phyloP scores from a whole-genome alignment of 2,113 vertebrate species.

The Protobothrops mucrosquamatus region DNA sequence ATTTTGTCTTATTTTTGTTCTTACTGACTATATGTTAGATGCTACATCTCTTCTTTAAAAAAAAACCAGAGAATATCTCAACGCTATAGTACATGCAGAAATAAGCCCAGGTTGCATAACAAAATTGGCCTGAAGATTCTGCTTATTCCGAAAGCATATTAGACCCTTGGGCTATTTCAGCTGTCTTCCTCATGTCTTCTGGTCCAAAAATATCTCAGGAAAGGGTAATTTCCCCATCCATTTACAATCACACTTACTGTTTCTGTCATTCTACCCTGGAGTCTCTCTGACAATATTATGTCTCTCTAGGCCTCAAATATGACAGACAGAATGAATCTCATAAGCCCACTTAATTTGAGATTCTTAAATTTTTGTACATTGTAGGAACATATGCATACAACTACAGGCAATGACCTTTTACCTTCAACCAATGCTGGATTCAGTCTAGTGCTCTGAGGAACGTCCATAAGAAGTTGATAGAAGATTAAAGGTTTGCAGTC shows the following conservation, averaged over 20 bases:
- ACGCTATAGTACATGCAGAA: background rate
- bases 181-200: background rate
- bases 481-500: background rate
- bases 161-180: constrained; percentile 2
- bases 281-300: constrained; percentile 20
- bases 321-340: constrained; percentile 57
- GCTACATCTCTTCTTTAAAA: background rate
- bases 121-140: background rate
- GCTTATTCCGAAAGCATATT: background rate
- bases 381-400: background rate
- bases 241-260: constrained; percentile 43
- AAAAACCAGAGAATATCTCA: constrained; percentile 37
- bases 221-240: constrained; percentile 15
- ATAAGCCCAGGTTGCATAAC: background rate
- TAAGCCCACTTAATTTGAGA: constrained; percentile 33
- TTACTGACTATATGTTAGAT: background rate
- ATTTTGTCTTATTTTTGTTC: background rate
- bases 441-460: background rate
- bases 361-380: constrained; percentile 36
- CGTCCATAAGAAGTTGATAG: background rate
- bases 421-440: background rate
- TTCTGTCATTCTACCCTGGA: constrained; percentile 27
- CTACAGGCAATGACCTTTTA: background rate
- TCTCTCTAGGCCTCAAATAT: constrained; percentile 46
- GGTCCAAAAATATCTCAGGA: background rate